These are phyloP conservation scores for Drosophila baimaii DNA, from an alignment of 1,140 invertebrate species.

Conservation along the genomic window DNA sequence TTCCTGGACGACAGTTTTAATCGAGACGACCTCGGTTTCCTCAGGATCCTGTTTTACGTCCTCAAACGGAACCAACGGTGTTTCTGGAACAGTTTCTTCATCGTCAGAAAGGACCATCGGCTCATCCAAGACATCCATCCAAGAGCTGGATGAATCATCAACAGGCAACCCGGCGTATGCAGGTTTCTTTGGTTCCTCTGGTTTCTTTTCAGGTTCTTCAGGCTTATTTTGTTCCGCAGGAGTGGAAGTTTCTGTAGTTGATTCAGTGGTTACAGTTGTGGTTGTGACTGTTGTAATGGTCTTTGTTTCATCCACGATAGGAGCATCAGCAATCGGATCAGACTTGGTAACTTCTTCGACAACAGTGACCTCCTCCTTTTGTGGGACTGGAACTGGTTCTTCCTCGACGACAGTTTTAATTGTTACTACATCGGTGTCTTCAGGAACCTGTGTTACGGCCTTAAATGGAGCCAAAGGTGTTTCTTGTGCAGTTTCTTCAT, in stretches of 20 bases:
- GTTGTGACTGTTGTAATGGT: constrained; percentile 3
- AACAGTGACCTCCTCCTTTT: too few species aligned
- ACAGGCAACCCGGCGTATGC: constrained; percentile 69
- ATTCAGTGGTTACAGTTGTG: constrained; percentile 19
- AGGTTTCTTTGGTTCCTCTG: constrained; percentile 3
- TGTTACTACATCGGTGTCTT: too few species aligned
- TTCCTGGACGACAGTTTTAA: not conserved
- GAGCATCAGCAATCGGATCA: not conserved
- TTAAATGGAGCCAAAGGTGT: too few species aligned
- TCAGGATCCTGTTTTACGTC: not conserved
- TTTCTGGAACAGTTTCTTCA: constrained; percentile 58
- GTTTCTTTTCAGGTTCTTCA: not conserved
- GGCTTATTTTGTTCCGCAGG: constrained; percentile 4
- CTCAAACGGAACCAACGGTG: not conserved
- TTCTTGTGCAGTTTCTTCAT: constrained; percentile 67
- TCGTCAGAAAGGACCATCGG: constrained; percentile 82
- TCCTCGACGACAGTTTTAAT: too few species aligned
- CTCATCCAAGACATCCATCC: constrained; percentile 85
- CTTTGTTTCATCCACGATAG: constrained; percentile 11
- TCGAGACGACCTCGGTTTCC: not conserved
- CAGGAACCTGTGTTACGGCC: not conserved
- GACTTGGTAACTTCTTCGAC: too few species aligned
- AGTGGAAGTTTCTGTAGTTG: constrained; percentile 4
- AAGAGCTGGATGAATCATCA: constrained; percentile 69
- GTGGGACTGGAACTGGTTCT: too few species aligned